These are phyloP conservation scores for Diacarnus erythraeanus DNA, from an alignment of 37 sponge, comb jelly and placozoan species.

Conservation along the genomic window DNA sequence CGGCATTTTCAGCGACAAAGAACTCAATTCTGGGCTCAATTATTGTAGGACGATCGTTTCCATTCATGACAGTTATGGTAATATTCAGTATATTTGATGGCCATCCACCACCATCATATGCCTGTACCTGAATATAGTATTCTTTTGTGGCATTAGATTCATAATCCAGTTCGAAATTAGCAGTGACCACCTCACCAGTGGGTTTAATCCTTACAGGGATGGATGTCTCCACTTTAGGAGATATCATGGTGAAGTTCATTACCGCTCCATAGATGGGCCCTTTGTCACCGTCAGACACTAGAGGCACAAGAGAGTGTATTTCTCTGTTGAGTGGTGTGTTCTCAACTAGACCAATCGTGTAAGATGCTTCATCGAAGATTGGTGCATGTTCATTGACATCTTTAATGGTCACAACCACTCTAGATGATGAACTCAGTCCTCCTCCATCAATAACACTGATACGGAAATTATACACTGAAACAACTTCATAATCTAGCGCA, in stretches of 20 bases:
- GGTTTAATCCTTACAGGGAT: constrained; percentile 7
- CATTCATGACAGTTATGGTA: constrained; percentile 40
- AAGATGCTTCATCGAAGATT: constrained; percentile 23
- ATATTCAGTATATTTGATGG: constrained; percentile 36
- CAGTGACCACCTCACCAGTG: constrained; percentile 14
- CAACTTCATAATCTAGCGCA: constrained; percentile 33
- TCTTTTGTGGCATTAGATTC: constrained; percentile 16
- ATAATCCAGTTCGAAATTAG: constrained; percentile 27
- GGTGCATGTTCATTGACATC: constrained; percentile 58
- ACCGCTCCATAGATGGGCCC: constrained; percentile 9
- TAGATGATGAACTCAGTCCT: constrained; percentile 8
- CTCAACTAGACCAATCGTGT: constrained; percentile 41
- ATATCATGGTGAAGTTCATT: not conserved
- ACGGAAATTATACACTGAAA: constrained; percentile 10
- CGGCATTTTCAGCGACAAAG: not conserved
- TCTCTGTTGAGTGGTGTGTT: not conserved
- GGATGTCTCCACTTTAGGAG: not conserved
- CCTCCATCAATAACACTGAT: constrained; percentile 39
- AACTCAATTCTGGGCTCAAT: not conserved
- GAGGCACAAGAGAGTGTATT: not conserved
- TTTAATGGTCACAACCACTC: constrained; percentile 31
- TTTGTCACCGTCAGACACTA: constrained; percentile 15
- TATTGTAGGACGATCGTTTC: constrained; percentile 28
- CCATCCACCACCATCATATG: constrained; percentile 42
- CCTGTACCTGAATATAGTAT: constrained; percentile 32